These are phyloP conservation scores for Tympanuchus pallidicinctus DNA, from an alignment of 2,113 vertebrate genomes.

Conservation along the genomic window DNA sequence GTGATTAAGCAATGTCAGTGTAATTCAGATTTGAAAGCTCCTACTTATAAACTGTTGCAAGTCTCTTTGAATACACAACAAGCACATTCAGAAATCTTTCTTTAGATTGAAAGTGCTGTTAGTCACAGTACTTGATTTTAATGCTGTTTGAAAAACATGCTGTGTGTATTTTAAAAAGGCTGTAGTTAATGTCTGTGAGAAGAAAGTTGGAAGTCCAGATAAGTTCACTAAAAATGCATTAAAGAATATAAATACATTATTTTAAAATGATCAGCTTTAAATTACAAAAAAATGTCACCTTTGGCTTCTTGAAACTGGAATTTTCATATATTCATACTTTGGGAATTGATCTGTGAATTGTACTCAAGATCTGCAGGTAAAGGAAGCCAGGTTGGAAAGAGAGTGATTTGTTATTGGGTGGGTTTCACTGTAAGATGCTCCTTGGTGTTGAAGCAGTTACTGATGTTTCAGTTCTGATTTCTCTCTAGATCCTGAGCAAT, in stretches of 20 bases:
- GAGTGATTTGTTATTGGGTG: not conserved
- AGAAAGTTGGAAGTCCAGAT: not conserved
- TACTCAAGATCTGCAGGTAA: not conserved
- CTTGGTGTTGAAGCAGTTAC: not conserved
- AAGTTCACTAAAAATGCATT: not conserved
- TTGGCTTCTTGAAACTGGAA: not conserved
- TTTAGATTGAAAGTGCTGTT: not conserved
- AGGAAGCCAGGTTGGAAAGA: not conserved
- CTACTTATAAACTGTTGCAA: not conserved
- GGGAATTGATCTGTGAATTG: not conserved
- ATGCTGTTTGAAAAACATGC: not conserved
- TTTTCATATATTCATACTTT: not conserved
- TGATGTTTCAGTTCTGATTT: not conserved
- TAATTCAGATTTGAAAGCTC: not conserved
- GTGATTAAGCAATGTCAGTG: not conserved
- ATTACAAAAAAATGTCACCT: not conserved
- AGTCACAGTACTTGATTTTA: not conserved
- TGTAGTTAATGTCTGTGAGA: not conserved
- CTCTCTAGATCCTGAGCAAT: slow-evolving; percentile 91
- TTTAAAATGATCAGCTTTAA: not conserved
- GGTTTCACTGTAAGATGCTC: not conserved
- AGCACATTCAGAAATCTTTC: not conserved
- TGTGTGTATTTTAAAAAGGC: not conserved
- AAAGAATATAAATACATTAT: not conserved
- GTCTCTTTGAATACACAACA: not conserved